Evolutionary conservation across 2,888 invertebrate species (phyloP), one percentile per base, ranked within the genome.

Genomic region (Lypha dubia): DNA sequence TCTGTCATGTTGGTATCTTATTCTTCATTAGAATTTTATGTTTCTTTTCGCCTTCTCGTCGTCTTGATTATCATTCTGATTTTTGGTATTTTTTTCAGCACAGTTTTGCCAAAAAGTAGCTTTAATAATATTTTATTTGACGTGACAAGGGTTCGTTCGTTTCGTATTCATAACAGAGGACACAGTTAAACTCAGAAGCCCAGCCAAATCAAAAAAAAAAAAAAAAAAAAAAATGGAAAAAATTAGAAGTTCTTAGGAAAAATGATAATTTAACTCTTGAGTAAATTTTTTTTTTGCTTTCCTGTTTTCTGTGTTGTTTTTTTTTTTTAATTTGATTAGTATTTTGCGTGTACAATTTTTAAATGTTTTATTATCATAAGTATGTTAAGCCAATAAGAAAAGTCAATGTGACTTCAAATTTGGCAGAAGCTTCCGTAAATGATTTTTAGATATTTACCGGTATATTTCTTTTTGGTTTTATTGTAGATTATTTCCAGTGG

Each of bases 231-330:
- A 28, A 46, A 28, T 13, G 13, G 51, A 20, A 17, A 24, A 9
- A 53, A 22, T 46, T 41, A 22, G 24, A 8, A 58, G 32, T 82
- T 76, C 71, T 76, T 41, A 28, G 65, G 82, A 82, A 76, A 82
- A 71, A 82, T 82, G 71, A 41, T 74, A 82, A 82, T 82, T 82
- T 71, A 9, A 51, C 58, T 82, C 28, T 32, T 56, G 75, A 70
- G n/a, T n/a, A 71, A 41, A 51, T 38, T 41, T 38, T 70, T 58
- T 24, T 41, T 53, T 63, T 1, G 17, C 15, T 68, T 15, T 32
- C 3, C 20, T 5, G 15, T 32, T 35, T 58, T 32, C 17, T 8
- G 15, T 32, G 22, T 58, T 32, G 15, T 8, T 0, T 17, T 0
- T n/a, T 13, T 20, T 28, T 28, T 41, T 17, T 58, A 4, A 9